Conservation (phyloP, 2,888 invertebrate genomes). For the Drosophila pseudotalamancana region DNA sequence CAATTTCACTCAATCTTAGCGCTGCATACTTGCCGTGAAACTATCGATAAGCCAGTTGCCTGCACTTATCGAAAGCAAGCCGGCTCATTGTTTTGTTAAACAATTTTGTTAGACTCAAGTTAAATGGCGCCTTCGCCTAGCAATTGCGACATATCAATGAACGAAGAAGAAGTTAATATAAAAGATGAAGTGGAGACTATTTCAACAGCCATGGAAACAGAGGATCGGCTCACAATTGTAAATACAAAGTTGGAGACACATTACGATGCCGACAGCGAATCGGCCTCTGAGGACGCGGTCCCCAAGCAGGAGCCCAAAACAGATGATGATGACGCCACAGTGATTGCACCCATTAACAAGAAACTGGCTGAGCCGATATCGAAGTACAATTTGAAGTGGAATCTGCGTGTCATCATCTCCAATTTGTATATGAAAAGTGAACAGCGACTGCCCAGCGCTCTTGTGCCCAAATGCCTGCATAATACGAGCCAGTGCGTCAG, state of each 20-base stretch:
- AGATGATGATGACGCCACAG: constrained; percentile 16
- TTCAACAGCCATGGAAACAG: background rate
- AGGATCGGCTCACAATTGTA: background rate
- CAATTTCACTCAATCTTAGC: background rate
- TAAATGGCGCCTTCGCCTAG: constrained; percentile 13
- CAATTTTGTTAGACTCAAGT: constrained; percentile 17
- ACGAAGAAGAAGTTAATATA: background rate
- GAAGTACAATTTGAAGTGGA: constrained; percentile 52
- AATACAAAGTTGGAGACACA: background rate
- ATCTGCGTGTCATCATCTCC: constrained; percentile 76
- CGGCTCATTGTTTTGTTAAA: background rate
- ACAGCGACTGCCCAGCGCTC: constrained; percentile 72
- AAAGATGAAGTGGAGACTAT: background rate
- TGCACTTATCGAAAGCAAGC: background rate
- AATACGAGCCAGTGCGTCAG: constrained; percentile 76
- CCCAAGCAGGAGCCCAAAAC: background rate
- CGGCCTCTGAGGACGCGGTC: background rate
- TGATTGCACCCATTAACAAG: background rate
- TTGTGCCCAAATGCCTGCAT: constrained; percentile 77
- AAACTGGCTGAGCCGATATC: constrained; percentile 4
- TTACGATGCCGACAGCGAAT: constrained; percentile 18
- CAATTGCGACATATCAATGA: background rate
- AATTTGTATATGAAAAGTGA: constrained; percentile 78
- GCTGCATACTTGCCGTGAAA: background rate
- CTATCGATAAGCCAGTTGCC: constrained; percentile 5